phyloP scores from a whole-genome alignment of 2,113 vertebrate species.

The Malaclemys terrapin region DNA sequence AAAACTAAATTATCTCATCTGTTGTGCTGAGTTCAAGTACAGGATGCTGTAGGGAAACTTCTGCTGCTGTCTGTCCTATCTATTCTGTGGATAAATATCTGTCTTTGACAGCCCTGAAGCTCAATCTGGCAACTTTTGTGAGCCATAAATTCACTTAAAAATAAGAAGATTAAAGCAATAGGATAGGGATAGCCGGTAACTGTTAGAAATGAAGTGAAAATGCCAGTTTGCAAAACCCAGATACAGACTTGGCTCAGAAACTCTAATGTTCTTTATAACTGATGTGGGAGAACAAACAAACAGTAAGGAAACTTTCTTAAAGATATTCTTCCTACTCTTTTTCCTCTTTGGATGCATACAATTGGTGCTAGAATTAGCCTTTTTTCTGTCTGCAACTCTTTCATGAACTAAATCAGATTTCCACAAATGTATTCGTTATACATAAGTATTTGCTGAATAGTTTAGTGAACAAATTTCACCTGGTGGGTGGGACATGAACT shows the following conservation, averaged over 20 bases:
- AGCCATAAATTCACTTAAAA: neutral
- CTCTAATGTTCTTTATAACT: neutral
- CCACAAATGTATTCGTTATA: neutral
- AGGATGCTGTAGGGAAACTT: neutral
- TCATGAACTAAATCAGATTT: neutral
- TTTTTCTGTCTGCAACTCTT: neutral
- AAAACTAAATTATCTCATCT: neutral
- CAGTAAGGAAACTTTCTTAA: neutral
- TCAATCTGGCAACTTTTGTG: conserved; percentile 5
- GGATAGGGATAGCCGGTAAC: neutral
- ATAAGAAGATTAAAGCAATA: neutral
- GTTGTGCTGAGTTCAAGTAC: neutral
- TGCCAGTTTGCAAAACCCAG: neutral
- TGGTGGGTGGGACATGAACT: neutral
- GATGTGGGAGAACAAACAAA: neutral
- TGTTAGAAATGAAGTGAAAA: neutral
- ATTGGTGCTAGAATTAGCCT: neutral
- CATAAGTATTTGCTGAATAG: neutral
- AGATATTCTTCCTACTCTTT: neutral
- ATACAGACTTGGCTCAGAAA: neutral
- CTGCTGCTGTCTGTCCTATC: neutral
- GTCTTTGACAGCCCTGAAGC: neutral
- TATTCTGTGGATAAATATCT: neutral
- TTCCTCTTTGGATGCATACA: neutral
- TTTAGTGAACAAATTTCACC: neutral